phyloP scores from a whole-genome alignment of 1,140 invertebrate genomes.

The Drosophila sproati region DNA sequence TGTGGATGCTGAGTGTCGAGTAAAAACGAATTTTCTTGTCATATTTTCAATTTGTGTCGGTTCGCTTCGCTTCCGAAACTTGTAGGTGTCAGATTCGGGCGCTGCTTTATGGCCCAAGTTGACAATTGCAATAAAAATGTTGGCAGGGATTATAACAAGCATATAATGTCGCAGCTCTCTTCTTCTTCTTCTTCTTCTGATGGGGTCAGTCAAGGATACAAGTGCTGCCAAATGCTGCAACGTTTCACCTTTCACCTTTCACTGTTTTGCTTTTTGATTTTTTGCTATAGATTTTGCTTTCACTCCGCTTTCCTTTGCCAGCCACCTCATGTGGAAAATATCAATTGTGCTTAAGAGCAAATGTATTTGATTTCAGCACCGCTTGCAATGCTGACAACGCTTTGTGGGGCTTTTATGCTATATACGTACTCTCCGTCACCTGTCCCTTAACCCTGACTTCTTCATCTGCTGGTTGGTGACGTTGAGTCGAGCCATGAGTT shows the following conservation, averaged over 20 bases:
- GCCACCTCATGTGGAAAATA: constrained; percentile 74
- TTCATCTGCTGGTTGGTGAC: constrained; percentile 9
- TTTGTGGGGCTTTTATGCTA: constrained; percentile 25
- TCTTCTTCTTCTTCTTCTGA: neutral
- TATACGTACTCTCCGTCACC: too few relatives aligned
- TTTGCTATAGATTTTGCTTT: constrained; percentile 7
- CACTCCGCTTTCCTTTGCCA: constrained; percentile 40
- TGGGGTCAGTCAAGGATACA: constrained; percentile 59
- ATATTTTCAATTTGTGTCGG: constrained; percentile 82
- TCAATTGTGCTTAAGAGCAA: constrained; percentile 77
- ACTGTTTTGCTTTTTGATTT: constrained; percentile 40
- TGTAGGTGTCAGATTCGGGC: constrained; percentile 73
- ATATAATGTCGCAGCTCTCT: constrained; percentile 66
- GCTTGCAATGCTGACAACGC: constrained; percentile 28
- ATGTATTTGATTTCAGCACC: constrained; percentile 75
- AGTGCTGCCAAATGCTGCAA: constrained; percentile 49
- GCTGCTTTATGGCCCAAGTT: constrained; percentile 75
- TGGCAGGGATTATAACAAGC: constrained; percentile 80
- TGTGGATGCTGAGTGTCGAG: constrained; percentile 15
- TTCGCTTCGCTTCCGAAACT: constrained; percentile 50
- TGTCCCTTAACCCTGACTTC: neutral
- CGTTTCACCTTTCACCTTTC: constrained; percentile 71
- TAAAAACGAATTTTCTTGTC: constrained; percentile 80
- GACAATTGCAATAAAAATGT: constrained; percentile 82
- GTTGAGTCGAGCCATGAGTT: constrained; percentile 38